Conservation (phyloP, 2,888 invertebrate genomes). For the Microplitis manilae region DNA sequence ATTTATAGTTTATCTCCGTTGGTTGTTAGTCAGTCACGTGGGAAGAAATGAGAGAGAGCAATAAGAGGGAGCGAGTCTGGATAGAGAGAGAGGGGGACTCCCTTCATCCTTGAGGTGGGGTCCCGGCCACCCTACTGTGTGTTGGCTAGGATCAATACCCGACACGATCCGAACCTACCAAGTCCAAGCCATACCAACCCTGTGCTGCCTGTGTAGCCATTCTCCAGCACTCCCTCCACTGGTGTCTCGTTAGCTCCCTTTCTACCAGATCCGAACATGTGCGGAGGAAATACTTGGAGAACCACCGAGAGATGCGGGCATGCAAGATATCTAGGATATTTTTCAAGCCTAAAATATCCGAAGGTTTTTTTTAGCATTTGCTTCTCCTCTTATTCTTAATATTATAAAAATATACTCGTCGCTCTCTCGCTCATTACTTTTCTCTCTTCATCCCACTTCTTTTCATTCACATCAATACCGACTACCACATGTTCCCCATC, state of each 20-base stretch:
- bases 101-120: conserved; percentile 65
- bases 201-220: conserved; percentile 46
- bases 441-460: background rate
- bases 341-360: background rate
- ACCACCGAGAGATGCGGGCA: conserved; percentile 17
- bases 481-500: conserved; percentile 27
- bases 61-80: conserved; percentile 5
- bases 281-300: conserved; percentile 33
- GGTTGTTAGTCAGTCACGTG: background rate
- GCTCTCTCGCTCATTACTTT: background rate
- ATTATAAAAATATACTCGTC: background rate
- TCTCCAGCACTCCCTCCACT: conserved; percentile 44
- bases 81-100: conserved; percentile 24
- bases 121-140: conserved; percentile 67
- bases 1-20: background rate
- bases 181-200: conserved; percentile 64
- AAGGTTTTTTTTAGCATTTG: background rate
- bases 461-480: conserved; percentile 13
- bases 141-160: conserved; percentile 70
- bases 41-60: conserved; percentile 18
- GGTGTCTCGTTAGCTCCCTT: conserved; percentile 29
- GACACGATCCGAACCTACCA: conserved; percentile 64
- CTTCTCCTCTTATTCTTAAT: background rate
- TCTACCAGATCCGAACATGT: conserved; percentile 15
- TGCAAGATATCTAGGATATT: conserved; percentile 4